Evolutionary conservation across 2,797 vertebrate genomes (phyloP).

Genomic region (Muscicapa striata): DNA sequence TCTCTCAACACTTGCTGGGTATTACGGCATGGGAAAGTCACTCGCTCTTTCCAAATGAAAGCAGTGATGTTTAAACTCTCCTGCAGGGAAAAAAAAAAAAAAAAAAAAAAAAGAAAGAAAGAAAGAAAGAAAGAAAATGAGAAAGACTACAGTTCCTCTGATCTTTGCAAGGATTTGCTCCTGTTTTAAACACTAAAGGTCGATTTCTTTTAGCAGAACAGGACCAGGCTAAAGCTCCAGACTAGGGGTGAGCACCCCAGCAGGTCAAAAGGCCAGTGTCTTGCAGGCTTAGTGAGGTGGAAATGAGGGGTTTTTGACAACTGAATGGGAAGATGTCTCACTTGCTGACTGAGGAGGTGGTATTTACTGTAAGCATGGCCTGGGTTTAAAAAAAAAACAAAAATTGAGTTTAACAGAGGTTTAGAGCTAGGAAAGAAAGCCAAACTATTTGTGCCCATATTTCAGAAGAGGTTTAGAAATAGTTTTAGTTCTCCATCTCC

Average conservation of each 20-base stretch:
- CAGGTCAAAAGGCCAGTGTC: background rate
- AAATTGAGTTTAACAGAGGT: background rate
- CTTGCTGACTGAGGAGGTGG: background rate
- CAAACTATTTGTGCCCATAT: background rate
- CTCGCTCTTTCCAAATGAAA: slow-evolving; percentile 56
- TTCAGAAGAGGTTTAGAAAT: slow-evolving; percentile 15
- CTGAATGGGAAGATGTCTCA: background rate
- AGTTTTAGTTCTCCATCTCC: background rate
- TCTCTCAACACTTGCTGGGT: slow-evolving; percentile 74
- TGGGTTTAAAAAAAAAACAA: background rate
- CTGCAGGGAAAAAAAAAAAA: background rate
- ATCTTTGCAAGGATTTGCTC: slow-evolving; percentile 32
- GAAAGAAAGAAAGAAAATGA: background rate
- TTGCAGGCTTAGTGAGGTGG: background rate
- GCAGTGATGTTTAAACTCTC: slow-evolving; percentile 28
- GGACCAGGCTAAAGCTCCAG: background rate
- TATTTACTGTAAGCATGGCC: background rate
- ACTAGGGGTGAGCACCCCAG: background rate
- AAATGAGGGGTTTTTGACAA: slow-evolving; percentile 5
- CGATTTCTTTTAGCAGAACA: background rate
- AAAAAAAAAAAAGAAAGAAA: background rate
- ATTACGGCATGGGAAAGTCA: slow-evolving; percentile 70
- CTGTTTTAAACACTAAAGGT: slow-evolving; percentile 9
- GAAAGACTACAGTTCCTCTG: slow-evolving; percentile 17
- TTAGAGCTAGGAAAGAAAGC: background rate